phyloP scores from a whole-genome alignment of 2,888 invertebrate genomes.

The Drosophila quinaria region DNA sequence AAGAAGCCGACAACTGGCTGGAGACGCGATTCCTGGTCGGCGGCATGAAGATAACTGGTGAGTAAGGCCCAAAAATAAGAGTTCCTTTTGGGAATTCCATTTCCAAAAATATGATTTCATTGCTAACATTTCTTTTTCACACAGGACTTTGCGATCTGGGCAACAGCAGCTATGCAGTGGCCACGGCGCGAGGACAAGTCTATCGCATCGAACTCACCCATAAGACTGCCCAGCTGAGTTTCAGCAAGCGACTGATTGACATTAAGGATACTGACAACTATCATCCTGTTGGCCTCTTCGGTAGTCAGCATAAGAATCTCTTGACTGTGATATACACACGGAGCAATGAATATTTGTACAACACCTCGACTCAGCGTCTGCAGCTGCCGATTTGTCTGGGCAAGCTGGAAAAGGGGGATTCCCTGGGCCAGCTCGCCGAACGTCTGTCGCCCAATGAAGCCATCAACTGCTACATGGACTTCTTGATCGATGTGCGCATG shows the following conservation, averaged over 20 bases:
- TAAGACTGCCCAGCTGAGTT: constrained; percentile 37
- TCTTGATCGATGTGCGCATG: constrained; percentile 72
- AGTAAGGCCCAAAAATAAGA: background rate
- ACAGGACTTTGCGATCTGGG: constrained; percentile 71
- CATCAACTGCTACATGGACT: constrained; percentile 62
- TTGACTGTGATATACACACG: constrained; percentile 74
- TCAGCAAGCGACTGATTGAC: constrained; percentile 40
- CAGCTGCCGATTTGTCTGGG: constrained; percentile 37
- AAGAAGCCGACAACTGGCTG: constrained; percentile 29
- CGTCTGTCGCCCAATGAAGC: constrained; percentile 23
- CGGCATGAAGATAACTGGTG: constrained; percentile 81
- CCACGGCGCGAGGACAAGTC: constrained; percentile 64
- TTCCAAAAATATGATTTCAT: too few relatives aligned
- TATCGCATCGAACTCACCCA: constrained; percentile 61
- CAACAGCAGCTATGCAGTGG: constrained; percentile 64
- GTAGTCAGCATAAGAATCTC: constrained; percentile 68
- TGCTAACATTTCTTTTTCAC: background rate
- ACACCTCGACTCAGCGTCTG: constrained; percentile 6
- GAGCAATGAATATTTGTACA: constrained; percentile 64
- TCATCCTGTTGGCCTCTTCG: constrained; percentile 73
- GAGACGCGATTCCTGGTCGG: constrained; percentile 64
- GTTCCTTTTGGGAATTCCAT: too few relatives aligned
- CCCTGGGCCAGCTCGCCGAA: constrained; percentile 21
- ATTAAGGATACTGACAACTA: constrained; percentile 60
- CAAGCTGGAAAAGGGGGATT: constrained; percentile 30